These are phyloP conservation scores for Arenicola marina DNA, from an alignment of 2,888 invertebrate species.

Conservation along the genomic window DNA sequence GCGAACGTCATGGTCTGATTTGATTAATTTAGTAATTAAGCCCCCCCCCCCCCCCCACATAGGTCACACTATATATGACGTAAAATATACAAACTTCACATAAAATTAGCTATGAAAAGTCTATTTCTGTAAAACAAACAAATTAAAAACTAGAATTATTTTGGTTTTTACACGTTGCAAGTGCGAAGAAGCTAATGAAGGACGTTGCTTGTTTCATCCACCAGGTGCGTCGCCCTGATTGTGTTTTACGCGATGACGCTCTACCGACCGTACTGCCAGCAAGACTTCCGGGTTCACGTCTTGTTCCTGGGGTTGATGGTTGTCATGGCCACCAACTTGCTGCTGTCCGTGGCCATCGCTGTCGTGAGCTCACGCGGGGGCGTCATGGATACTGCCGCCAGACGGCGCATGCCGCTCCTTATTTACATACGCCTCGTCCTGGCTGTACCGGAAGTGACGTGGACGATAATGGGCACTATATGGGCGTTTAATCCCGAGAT, in stretches of 20 bases:
- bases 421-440: background rate
- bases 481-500: background rate
- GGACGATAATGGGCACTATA: background rate
- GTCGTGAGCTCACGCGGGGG: background rate
- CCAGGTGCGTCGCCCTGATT: background rate
- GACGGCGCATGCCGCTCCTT: background rate
- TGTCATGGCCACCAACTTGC: background rate
- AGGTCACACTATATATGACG: too few species aligned
- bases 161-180: too few species aligned
- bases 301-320: background rate
- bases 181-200: too few species aligned
- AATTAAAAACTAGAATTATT: too few species aligned
- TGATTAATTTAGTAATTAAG: too few species aligned
- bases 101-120: too few species aligned
- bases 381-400: background rate
- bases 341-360: background rate
- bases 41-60: too few species aligned
- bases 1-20: too few species aligned
- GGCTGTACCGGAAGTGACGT: background rate
- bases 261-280: background rate
- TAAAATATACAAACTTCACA: too few species aligned
- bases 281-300: background rate
- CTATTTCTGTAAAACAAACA: too few species aligned
- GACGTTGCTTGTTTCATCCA: background rate
- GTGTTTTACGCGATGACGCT: background rate